A percentile compares a stretch with the other conserved stretches of the same genome.
These are phyloP conservation scores for Petrocephalus microphthalmus DNA, from an alignment of 2,113 vertebrate genomes.

Conservation along the genomic window DNA sequence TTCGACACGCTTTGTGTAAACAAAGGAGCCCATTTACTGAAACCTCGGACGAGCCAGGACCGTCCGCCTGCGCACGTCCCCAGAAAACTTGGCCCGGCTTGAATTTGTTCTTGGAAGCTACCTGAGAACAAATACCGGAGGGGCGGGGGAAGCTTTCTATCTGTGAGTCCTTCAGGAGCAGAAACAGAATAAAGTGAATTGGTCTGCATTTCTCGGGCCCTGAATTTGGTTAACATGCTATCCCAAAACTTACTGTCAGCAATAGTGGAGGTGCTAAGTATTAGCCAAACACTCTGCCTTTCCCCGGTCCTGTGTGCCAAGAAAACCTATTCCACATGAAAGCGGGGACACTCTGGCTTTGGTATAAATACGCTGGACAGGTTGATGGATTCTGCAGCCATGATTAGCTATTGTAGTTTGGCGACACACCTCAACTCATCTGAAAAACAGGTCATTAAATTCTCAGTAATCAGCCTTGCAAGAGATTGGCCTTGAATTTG, in stretches of 20 bases:
- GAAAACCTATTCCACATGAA: not conserved
- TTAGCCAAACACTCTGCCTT: not conserved
- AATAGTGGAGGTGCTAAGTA: not conserved
- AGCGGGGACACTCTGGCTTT: not conserved
- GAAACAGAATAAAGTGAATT: constrained; percentile 4
- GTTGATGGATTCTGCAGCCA: not conserved
- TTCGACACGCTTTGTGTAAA: not conserved
- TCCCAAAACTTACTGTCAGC: not conserved
- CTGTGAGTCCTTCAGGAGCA: constrained; percentile 7
- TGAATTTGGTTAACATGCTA: not conserved
- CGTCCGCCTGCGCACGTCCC: not conserved
- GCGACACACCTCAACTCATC: not conserved
- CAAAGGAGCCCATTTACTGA: constrained; percentile 11
- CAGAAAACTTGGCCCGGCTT: not conserved
- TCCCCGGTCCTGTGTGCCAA: not conserved
- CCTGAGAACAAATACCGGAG: constrained; percentile 14
- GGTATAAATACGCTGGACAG: not conserved
- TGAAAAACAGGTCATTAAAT: not conserved
- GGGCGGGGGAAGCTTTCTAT: not conserved
- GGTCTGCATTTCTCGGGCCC: not conserved
- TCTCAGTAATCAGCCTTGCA: not conserved
- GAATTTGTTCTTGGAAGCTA: not conserved
- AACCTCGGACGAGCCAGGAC: not conserved
- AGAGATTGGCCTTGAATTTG: constrained; percentile 5
- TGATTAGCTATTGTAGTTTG: not conserved